phyloP scores from a whole-genome alignment of 2,888 invertebrate genomes.

The Cordylochernes scorpioides region DNA sequence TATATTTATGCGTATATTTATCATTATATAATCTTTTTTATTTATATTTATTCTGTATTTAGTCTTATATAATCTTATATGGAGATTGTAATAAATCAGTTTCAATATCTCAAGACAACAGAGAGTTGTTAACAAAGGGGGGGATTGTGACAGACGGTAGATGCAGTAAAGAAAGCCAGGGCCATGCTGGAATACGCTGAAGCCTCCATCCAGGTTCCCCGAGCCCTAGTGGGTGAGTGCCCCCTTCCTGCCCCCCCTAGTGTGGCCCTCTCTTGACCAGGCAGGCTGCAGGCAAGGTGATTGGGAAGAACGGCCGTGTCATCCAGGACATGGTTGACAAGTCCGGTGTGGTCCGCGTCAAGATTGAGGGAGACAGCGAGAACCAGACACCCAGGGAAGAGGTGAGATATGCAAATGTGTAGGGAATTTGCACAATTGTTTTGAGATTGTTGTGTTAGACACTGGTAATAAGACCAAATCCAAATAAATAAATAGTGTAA shows the following conservation, averaged over 20 bases:
- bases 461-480: no score
- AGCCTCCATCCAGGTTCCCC: constrained; percentile 79
- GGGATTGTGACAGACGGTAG: constrained; percentile 52
- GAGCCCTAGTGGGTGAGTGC: constrained; percentile 51
- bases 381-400: constrained; percentile 50
- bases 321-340: constrained; percentile 99
- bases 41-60: no score
- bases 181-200: constrained; percentile 88
- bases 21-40: no score
- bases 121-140: no score
- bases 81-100: no score
- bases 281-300: constrained; percentile 44
- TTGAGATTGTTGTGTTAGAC: no score
- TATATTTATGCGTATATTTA: no score
- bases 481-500: no score
- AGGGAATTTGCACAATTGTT: no score
- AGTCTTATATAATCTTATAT: no score
- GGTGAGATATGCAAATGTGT: no score
- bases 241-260: not conserved
- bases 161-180: constrained; percentile 71
- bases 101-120: no score
- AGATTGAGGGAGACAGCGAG: constrained; percentile 95
- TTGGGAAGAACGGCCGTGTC: constrained; percentile 87
- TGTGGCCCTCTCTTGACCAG: not conserved
- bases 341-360: constrained; percentile 71